Evolutionary conservation across 2,888 invertebrate genomes (phyloP).

Genomic region (Protula sp.): DNA sequence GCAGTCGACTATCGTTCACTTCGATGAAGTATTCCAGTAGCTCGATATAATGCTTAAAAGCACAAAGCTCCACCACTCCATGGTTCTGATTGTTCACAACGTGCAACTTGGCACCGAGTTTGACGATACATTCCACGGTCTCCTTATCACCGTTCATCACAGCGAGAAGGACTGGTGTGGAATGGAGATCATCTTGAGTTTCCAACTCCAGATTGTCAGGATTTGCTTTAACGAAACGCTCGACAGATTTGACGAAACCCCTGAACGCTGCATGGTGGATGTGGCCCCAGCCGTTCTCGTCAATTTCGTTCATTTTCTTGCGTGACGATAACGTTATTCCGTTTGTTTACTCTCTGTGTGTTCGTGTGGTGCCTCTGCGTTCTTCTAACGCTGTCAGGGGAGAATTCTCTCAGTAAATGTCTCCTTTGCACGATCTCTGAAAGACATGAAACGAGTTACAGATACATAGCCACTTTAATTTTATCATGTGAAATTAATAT

Average conservation of each 20-base stretch:
- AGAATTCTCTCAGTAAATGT: no score
- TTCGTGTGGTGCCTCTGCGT: no score
- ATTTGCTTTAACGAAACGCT: conserved; percentile 39
- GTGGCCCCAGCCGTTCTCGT: conserved; percentile 50
- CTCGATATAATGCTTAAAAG: conserved; percentile 35
- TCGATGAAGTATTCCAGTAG: conserved; percentile 41
- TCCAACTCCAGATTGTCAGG: conserved; percentile 38
- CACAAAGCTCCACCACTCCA: conserved; percentile 49
- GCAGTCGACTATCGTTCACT: conserved; percentile 33
- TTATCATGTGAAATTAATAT: no score
- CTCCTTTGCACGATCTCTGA: no score
- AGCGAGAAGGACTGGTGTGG: conserved; percentile 49
- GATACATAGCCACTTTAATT: no score
- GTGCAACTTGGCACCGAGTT: conserved; percentile 39
- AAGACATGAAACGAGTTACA: no score
- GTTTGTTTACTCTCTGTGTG: no score
- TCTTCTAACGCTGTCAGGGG: no score
- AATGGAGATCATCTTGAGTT: conserved; percentile 42
- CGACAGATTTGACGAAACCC: conserved; percentile 49
- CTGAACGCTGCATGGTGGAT: conserved; percentile 49
- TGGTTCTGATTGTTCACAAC: conserved; percentile 42
- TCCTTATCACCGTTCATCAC: conserved; percentile 41
- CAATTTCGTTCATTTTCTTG: conserved; percentile 37
- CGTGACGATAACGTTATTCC: no score
- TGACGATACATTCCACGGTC: conserved; percentile 39